Base-by-base conservation (phyloP, 2,113 vertebrate genomes). In the Percina caprodes region DNA sequence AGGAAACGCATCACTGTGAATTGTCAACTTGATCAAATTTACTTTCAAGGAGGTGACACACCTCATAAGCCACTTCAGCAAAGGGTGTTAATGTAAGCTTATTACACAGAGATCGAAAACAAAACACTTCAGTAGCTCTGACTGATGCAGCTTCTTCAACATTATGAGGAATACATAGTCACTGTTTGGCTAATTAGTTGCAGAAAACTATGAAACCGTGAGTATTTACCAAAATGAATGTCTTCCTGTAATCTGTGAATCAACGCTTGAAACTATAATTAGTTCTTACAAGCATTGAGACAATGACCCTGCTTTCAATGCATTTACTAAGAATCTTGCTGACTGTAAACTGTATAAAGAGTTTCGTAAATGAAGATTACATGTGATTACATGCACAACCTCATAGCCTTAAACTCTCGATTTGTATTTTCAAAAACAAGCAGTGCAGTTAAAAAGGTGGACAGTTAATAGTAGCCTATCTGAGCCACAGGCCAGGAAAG, bases 61-160 rank as follows among this genome's bases (percentile, higher is more conserved):
- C 68, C n/a, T 78, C 48, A 60, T 84, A 82, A 86, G 71, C 86
- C 69, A 74, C 71, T 83, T 42, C 72, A 75, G 72, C 66, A 66
- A 80, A 85, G 81, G 84, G 83, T 85, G 79, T 92, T 90, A 89
- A 83, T 87, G 80, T 88, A 89, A 88, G 69, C 87, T 88, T 84
- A 90, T 90, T 92, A 89, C 67, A 69, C 52, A 74, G 54, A 74
- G 77, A 83, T 74, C 21, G 39, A 83, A 87, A 83, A 80, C 86
- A 84, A 92, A 88, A 87, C 33, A 54, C 82, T 79, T 42, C 30
- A 74, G 76, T 45, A 13, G 82, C 72, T 54, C 74, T 49, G 45
- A 67, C 49, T 66, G 70, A 63, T 5, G 55, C 56, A 5, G 67
- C 68, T 73, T 35, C 65, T 63, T 77, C 65, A 73, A 13, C 23